Evolutionary conservation across 2,888 invertebrate genomes (phyloP), one percentile per base, ranked within the genome.

Genomic region (Limnephilus rhombicus): DNA sequence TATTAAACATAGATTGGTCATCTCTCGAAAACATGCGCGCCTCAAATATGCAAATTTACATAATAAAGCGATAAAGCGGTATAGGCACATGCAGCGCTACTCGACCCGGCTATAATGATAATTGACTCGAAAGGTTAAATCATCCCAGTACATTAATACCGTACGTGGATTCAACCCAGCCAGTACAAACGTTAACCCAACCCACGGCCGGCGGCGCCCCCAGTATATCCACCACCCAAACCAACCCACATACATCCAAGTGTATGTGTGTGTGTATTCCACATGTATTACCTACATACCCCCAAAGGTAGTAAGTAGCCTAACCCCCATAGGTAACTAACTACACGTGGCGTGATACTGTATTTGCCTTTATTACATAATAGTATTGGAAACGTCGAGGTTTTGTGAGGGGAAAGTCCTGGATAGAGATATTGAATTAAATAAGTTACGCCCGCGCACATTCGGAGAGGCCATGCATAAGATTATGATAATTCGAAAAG

Each of bases 61-160:
- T 90, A 90, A 90, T 90, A 90, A 90, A 90, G 90, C 83, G 29
- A 90, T 90, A 90, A 90, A 90, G 83, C 83, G 31, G 34, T 90
- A 90, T 83, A 90, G 90, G 90, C 90, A 49, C 90, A 81, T 90
- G 49, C 90, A 90, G 29, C 41, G 31, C 34, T 49, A 82, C 90
- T 37, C 29, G 85, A 49, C 80, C 80, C 24, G 81, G 88, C 82
- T 89, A 87, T 80, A 85, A 89, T 82, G 91, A 91, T 91, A 91
- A 91, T 91, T 91, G 91, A 91, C 91, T 91, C 18, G 83, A 85
- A 91, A 86, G 91, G 91, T 85, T 91, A 88, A 91, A 91, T 88
- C 91, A 91, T 89, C 83, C 89, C 81, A 45, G 82, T 91, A 91
- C 89, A 91, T 91, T 91, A 91, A 91, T 83, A 91, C 89, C 88